Evolutionary conservation across 2,113 vertebrate genomes (phyloP).

Genomic region (Micronycteris hirsuta): DNA sequence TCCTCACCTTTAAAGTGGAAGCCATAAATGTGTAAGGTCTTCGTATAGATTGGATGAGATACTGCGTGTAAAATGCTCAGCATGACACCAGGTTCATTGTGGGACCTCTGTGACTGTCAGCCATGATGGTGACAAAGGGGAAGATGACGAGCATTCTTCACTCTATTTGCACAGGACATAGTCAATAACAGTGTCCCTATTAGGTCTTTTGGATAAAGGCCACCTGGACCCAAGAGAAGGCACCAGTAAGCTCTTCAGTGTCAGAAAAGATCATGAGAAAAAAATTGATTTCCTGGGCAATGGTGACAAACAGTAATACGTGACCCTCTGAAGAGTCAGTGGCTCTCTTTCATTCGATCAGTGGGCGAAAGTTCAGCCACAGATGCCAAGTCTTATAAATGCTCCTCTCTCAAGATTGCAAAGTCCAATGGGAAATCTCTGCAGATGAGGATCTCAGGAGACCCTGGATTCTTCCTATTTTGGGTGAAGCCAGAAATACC

Average conservation of each 20-base stretch:
- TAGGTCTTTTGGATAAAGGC: background rate
- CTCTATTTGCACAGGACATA: background rate
- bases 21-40: fast-evolving
- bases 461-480: slow-evolving; percentile 23
- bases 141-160: background rate
- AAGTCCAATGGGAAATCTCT: background rate
- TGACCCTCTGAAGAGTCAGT: background rate
- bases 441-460: slow-evolving; percentile 26
- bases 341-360: background rate
- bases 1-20: background rate
- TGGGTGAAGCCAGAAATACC: slow-evolving; percentile 56
- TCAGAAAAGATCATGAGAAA: background rate
- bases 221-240: background rate
- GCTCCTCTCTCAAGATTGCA: background rate
- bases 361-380: background rate
- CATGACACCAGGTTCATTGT: background rate
- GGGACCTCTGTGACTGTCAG: background rate
- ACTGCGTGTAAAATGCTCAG: background rate
- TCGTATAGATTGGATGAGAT: background rate
- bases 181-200: background rate
- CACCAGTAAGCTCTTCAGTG: background rate
- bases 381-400: background rate
- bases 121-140: fast-evolving
- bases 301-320: background rate
- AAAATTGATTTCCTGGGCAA: background rate